Percentiles rank a stretch among this genome's conserved stretches.
These are phyloP conservation scores for Aplodontia rufa DNA, from an alignment of 2,113 vertebrate species.

Conservation along the genomic window DNA sequence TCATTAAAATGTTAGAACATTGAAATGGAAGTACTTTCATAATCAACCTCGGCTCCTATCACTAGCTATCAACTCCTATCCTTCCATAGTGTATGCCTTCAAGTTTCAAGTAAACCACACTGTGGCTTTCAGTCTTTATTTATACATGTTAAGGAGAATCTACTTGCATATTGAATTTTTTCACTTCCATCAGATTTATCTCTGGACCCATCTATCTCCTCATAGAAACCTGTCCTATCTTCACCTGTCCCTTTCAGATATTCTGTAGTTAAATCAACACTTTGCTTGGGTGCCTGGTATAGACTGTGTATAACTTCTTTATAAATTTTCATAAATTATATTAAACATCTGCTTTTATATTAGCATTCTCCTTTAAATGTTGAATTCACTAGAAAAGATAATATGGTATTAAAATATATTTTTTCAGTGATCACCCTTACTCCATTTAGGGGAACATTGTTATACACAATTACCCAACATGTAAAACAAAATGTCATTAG, in stretches of 20 bases:
- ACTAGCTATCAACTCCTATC: not conserved
- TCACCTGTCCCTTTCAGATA: not conserved
- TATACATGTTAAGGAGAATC: fast-evolving
- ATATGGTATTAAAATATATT: not conserved
- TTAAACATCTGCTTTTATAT: not conserved
- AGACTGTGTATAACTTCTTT: not conserved
- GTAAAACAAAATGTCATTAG: not conserved
- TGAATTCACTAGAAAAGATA: not conserved
- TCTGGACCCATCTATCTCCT: not conserved
- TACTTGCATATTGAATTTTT: not conserved
- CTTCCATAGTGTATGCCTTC: not conserved
- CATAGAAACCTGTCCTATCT: not conserved
- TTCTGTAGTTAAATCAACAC: not conserved
- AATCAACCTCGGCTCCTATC: not conserved
- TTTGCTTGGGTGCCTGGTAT: not conserved
- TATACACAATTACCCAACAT: not conserved
- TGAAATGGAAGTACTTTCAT: not conserved
- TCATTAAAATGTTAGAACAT: not conserved
- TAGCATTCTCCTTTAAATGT: not conserved
- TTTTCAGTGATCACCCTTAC: not conserved
- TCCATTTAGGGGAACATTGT: not conserved
- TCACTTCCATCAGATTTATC: not conserved
- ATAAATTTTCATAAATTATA: not conserved
- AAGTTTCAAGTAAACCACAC: not conserved
- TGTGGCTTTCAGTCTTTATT: not conserved